Evolutionary conservation across 2,113 vertebrate genomes (phyloP), one percentile per base, ranked within the genome.

Genomic region (Dromiciops gliroides): DNA sequence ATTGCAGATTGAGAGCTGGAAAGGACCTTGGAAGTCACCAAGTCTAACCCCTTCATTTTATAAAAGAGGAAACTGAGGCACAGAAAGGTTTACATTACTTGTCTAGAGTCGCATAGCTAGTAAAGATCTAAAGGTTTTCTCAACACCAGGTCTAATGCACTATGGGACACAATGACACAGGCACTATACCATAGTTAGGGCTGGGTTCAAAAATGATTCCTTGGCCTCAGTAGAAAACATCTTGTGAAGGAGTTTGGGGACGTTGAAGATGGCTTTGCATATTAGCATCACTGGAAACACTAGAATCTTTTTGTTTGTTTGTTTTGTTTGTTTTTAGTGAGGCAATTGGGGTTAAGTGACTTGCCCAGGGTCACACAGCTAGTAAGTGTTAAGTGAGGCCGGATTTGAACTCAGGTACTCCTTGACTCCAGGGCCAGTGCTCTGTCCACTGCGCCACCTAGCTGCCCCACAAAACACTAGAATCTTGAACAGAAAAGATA

Each of bases 231-330:
- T 95, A 93, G 48, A 37, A 28, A 31, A 51, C 91, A 96, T 95
- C 91, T 97, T 97, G 96, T 91, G 93, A 93, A 93, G n/a, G 91
- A 51, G 26, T 14, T 37, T 16, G 0, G 47, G 1, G 47, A 52
- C 91, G 91, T 95, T 88, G 94, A 95, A 95, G 95, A 93, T 37
- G 56, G 51, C 90, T 92, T 14, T 92, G 89, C 93, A 92, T 92
- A 93, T 4, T 44, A 22, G 9, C 22, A 11, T 31, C 89, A 23
- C 0, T 28, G 50, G n/a, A n/a, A 90, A 89, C 83, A 83, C 11
- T 48, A 90, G 44, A n/a, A 23, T 2, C 52, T n/a, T 31, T n/a
- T n/a, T n/a, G n/a, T n/a, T n/a, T n/a, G n/a, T n/a, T n/a, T n/a
- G n/a, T n/a, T n/a, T n/a, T n/a, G n/a, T n/a, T n/a, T n/a, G n/a